Base-by-base conservation (phyloP, 1,140 invertebrate species). In the Bactericera cockerelli region DNA sequence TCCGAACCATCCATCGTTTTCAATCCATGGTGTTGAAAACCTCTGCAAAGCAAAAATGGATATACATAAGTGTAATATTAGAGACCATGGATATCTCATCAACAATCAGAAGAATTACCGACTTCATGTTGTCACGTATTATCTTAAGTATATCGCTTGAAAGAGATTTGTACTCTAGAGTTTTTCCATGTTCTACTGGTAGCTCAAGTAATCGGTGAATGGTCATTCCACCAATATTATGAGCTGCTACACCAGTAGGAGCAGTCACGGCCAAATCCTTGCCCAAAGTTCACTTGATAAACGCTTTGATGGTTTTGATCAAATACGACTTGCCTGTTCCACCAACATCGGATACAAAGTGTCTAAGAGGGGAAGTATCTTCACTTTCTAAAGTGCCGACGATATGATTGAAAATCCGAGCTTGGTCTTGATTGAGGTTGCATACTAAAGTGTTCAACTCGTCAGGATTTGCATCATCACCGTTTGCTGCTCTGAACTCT, bases 41-140 rank as follows among this genome's bases (percentile, higher is more conserved):
- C 57, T 66, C 61, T 22, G 25, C n/a, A 28, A 64, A 26, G 55
- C 65, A 39, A 19, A 57, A 24, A 56, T 62, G 42, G 16, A 66
- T 64, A 26, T 64, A 64, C 28, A 60, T 28, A 11, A 64, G 56
- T 16, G 61, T 64, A 10, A 69, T 21, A 60, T 69, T 70, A 36
- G 68, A 69, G 59, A 70, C 61, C 70, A 70, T 70, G 11, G 67
- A 68, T 38, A 69, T 61, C 63, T 70, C 66, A 59, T 68, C 67
- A 31, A 70, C 68, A 24, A 69, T 67, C 26, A 70, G 65, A 53
- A 69, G 62, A 49, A 57, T 62, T 42, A 67, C 63, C 33, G 68
- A 62, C 62, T 64, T 38, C 13, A 68, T 53, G 25, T 62, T 55
- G 42, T 64, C 59, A 39, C 67, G 39, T 14, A 68, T 38, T 56